Base-by-base conservation (phyloP, 1,140 invertebrate species). In the Hylaeus volcanicus region DNA sequence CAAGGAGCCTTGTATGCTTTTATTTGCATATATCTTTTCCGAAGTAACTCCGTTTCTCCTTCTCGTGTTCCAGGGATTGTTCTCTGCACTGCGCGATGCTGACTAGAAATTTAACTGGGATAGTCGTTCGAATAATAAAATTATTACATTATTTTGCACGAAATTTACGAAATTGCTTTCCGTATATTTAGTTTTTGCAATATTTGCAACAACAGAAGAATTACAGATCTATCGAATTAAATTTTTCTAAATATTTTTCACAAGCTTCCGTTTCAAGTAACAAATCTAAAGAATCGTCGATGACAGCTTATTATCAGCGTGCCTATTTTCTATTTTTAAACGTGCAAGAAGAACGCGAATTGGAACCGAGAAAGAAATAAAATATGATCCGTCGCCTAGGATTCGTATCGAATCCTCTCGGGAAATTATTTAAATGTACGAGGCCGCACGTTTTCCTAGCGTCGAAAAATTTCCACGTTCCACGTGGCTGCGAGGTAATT, bases 351-450 rank as follows among this genome's bases (percentile, higher is more conserved):
- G 11, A 12, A 14, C 45, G 11, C 37, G 26, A 65, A 65, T 48
- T 45, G 26, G 14, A 48, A 1, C 12, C 9, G 43, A 15, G 3
- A 0, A 8, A 4, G 8, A 65, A 60, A 55, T 55, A 14, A 79
- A 55, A 73, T 48, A 74, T 12, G 61, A 65, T 65, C 43, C 48
- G 64, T 69, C 41, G 43, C 15, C 6, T 64, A 37, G 51, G 58
- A 55, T 73, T 79, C 41, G 61, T 55, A 56, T 55, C 51, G 70
- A 71, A 53, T 12, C n/a, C 75, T 58, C 75, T 3, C 12, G 75
- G 75, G 75, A 78, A 78, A 78, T 78, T 71, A 78, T 78, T 78
- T 78, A 71, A 75, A 66, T 56, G 56, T 75, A 74, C 39, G 60
- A 14, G 6, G 15, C n/a, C 43, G 15, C 48, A 26, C 63, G 26